Evolutionary conservation across 2,797 vertebrate species (phyloP).

Genomic region (Meriones psammophilus): DNA sequence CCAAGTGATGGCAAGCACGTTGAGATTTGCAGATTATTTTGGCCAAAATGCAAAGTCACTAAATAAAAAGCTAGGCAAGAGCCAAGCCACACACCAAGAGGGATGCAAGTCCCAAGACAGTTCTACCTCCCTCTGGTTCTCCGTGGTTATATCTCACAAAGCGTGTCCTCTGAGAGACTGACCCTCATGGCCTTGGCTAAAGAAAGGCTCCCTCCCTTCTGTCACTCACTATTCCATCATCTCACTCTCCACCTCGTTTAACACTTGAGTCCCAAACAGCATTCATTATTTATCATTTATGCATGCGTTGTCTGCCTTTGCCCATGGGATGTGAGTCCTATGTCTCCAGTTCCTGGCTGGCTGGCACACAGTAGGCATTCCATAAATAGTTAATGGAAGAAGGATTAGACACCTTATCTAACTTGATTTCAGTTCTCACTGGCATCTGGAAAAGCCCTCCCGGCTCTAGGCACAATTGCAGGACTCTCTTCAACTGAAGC

Average conservation of each 20-base stretch:
- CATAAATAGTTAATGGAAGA: slow-evolving; percentile 69
- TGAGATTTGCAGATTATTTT: not conserved
- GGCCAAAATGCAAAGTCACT: not conserved
- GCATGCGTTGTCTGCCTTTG: not conserved
- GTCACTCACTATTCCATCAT: not conserved
- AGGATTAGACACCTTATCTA: slow-evolving; percentile 21
- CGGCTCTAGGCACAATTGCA: slow-evolving; percentile 35
- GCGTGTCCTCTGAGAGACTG: not conserved
- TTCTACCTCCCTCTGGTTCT: not conserved
- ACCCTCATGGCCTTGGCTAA: not conserved
- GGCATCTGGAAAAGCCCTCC: not conserved
- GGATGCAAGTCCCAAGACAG: not conserved
- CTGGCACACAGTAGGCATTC: slow-evolving; percentile 64
- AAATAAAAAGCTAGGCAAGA: not conserved
- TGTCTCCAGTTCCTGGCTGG: not conserved
- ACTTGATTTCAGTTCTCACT: slow-evolving; percentile 66
- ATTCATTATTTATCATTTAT: slow-evolving; percentile 22
- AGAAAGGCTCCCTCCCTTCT: not conserved
- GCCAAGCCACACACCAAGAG: not conserved
- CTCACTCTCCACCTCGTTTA: not conserved
- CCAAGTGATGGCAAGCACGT: not conserved
- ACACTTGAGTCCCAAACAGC: not conserved
- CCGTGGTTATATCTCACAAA: not conserved
- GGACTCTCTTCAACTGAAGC: slow-evolving; percentile 26
- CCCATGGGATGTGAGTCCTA: slow-evolving; percentile 4